Percentiles rank a stretch among this genome's conserved stretches.
Evolutionary conservation across 1,140 invertebrate species (phyloP).

Genomic region (Scylla paramamosain): DNA sequence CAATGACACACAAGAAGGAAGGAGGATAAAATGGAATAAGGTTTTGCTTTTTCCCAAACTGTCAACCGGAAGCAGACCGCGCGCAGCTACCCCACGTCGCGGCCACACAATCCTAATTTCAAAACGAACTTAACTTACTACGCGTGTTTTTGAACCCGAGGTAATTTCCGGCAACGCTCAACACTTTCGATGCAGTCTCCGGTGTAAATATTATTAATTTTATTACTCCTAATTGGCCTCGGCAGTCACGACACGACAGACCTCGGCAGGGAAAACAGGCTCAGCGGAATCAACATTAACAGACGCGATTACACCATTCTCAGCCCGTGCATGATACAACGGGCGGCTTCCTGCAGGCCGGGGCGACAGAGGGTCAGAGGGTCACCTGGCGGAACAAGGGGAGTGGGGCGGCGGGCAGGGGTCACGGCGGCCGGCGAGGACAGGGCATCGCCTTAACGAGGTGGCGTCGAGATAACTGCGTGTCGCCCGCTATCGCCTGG

Average conservation of each 20-base stretch:
- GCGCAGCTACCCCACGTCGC: not conserved
- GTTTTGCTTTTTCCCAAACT: not conserved
- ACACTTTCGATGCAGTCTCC: not conserved
- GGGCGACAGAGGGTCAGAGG: too few relatives aligned
- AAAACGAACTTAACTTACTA: not conserved
- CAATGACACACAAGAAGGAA: too few relatives aligned
- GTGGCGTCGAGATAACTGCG: conserved; percentile 4
- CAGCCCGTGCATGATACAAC: too few relatives aligned
- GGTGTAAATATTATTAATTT: not conserved
- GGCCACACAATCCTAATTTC: not conserved
- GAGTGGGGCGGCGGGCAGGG: not conserved
- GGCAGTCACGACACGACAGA: not conserved
- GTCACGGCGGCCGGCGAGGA: not conserved
- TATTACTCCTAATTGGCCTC: not conserved
- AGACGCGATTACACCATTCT: too few relatives aligned
- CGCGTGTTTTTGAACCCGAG: not conserved
- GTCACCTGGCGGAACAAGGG: too few relatives aligned
- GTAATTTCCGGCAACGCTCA: not conserved
- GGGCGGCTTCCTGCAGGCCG: too few relatives aligned
- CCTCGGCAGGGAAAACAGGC: not conserved
- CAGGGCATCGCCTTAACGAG: not conserved
- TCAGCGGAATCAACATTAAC: too few relatives aligned
- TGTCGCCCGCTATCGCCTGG: conserved; percentile 25
- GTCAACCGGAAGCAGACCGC: not conserved
- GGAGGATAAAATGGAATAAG: too few relatives aligned